Base-by-base conservation (phyloP, 2,888 invertebrate genomes). In the Branchellion lobata region DNA sequence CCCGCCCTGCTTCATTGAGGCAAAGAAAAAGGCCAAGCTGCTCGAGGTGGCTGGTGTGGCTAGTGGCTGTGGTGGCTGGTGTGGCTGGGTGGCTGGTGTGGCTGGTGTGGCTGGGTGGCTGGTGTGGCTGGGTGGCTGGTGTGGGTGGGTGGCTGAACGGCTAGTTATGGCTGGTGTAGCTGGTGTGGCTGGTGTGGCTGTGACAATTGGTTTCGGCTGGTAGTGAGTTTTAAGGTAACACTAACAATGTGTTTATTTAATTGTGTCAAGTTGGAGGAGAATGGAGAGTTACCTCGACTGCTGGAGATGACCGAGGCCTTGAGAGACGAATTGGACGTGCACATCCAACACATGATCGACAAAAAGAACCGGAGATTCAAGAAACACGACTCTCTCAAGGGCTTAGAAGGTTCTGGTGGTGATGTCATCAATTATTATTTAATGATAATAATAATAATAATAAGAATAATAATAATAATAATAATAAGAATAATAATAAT, bases 1-100 rank as follows among this genome's bases (percentile, higher is more conserved):
- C 88, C 95, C 97, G 11, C 97, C 97, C 0, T 93, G 95, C 0
- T 98, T 95, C 86, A 94, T 94, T 87, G 93, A 92, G 0, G 94
- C 95, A 0, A 91, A 96, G 79, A 92, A 93, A 85, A 93, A 93
- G 85, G 95, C 95, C 85, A 93, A 93, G 82, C 61, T 84, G n/a
- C 53, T 68, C 27, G 82, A 81, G 82, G 81, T 81, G 40, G 18
- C 21, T 1, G 21, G 40, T 53, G 33, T 21, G 29, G 1, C 11
- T 33, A n/a, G n/a, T 1, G 18, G 51, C 0, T 31, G 31, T 14
- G 1, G 36, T 77, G 29, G n/a, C n/a, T 31, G 33, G 34, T 29
- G n/a, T 65, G 24, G n/a, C 8, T 14, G 14, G n/a, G n/a, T 8
- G 65, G 34, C 29, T 78, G n/a, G 57, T 65, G 14, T 65, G 11